phyloP scores from a whole-genome alignment of 2,797 vertebrate species.

The Bradypus variegatus region DNA sequence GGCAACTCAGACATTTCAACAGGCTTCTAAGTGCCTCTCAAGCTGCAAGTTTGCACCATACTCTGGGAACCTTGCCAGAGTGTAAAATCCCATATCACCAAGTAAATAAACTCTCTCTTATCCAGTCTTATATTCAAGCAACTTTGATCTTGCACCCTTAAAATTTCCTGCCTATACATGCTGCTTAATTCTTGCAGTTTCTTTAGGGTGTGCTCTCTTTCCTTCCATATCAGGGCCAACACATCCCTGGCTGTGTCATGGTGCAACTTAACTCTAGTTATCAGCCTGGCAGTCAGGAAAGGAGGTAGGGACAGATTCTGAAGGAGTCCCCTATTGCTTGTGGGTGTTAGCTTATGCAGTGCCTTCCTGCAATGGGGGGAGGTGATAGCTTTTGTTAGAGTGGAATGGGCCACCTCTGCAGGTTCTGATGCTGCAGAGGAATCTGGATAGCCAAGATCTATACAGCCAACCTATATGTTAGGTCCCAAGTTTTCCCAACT shows the following conservation, averaged over 20 bases:
- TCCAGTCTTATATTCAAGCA: neutral
- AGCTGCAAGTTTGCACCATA: neutral
- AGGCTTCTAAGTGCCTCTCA: neutral
- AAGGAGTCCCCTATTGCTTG: neutral
- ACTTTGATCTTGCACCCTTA: neutral
- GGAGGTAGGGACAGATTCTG: neutral
- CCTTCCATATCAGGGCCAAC: neutral
- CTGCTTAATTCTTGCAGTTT: neutral
- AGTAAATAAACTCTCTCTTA: neutral
- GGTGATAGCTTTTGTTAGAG: neutral
- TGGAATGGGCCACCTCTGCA: neutral
- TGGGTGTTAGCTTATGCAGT: neutral
- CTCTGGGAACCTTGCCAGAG: neutral
- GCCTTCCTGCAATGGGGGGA: neutral
- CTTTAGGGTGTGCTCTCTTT: neutral
- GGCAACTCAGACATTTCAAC: neutral
- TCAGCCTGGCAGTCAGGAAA: neutral
- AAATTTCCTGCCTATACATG: neutral
- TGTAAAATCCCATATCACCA: neutral
- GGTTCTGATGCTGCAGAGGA: neutral
- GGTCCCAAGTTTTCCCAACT: neutral
- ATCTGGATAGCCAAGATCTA: neutral
- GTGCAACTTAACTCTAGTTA: neutral
- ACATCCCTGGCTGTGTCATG: neutral
- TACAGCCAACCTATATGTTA: neutral